phyloP scores from a whole-genome alignment of 2,797 vertebrate genomes.

The Cirrhinus molitorella region DNA sequence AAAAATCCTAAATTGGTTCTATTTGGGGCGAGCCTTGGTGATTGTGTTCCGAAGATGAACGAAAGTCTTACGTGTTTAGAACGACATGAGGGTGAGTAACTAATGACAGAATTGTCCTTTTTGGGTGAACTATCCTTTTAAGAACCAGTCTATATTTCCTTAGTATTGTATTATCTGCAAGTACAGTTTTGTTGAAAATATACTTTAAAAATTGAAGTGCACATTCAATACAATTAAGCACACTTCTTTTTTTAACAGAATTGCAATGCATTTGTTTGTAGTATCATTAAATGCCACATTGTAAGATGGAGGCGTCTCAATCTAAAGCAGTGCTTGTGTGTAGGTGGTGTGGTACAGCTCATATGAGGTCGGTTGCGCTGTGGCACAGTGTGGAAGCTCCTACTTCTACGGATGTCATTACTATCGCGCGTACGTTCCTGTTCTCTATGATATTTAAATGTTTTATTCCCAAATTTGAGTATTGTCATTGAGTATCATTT shows the following conservation, averaged over 20 bases:
- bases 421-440: conserved; percentile 75
- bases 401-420: conserved; percentile 78
- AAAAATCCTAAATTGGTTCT: no score
- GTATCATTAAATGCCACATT: background rate
- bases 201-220: background rate
- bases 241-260: background rate
- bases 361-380: conserved; percentile 76
- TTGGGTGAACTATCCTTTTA: no score
- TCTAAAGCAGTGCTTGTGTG: background rate
- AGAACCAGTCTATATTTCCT: no score
- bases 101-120: no score
- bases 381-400: conserved; percentile 60
- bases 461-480: background rate
- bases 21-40: no score
- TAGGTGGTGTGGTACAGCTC: conserved; percentile 80
- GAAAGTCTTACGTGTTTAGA: no score
- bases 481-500: no score
- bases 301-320: background rate
- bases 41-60: no score
- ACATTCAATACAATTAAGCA: background rate
- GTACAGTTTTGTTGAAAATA: background rate
- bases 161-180: background rate
- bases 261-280: background rate
- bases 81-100: no score
- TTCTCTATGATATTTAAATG: background rate